Evolutionary conservation across 2,797 vertebrate genomes (phyloP), one percentile per base, ranked within the genome.

Genomic region (Todus mexicanus): DNA sequence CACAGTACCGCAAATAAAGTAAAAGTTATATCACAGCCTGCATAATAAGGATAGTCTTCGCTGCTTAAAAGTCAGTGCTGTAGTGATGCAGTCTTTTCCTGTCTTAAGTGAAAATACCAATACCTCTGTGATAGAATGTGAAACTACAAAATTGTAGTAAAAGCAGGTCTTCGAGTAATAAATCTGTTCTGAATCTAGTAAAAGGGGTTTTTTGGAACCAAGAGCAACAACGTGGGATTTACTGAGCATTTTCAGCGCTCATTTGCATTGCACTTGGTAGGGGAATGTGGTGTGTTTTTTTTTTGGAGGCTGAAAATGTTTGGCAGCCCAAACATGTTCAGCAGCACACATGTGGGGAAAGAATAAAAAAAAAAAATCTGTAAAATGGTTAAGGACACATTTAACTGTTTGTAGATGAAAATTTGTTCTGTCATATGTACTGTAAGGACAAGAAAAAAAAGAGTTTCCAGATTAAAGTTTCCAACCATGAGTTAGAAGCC

Each of bases 351-450:
- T 40, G 12, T 68, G 37, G 9, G 37, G 50, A 88, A 45, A 81
- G 73, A 94, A 80, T 38, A 92, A 33, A 90, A 88, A 92, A 33
- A 90, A 88, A 90, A 88, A 73, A 26, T 87, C 35, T 79, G 29
- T 74, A 71, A 94, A 92, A 85, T 9, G 10, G 65, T 76, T 75
- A 92, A 74, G 72, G 68, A 84, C 73, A 93, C 15, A n/a, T 54
- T 88, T 53, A 92, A 73, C 87, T 76, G 42, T 91, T 85, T 84
- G 54, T 90, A 78, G 66, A 75, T 42, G 42, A n/a, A 26, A 73
- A 70, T 81, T 89, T 80, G 17, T 85, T 87, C 77, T 91, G 37
- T 78, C 64, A 79, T 22, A 60, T 50, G 11, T 78, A 31, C 15
- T 31, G 26, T 25, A 90, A 73, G 35, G 70, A 66, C 17, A 60